Conservation (phyloP, 1,140 invertebrate species). For the Zaprionus taronus region DNA sequence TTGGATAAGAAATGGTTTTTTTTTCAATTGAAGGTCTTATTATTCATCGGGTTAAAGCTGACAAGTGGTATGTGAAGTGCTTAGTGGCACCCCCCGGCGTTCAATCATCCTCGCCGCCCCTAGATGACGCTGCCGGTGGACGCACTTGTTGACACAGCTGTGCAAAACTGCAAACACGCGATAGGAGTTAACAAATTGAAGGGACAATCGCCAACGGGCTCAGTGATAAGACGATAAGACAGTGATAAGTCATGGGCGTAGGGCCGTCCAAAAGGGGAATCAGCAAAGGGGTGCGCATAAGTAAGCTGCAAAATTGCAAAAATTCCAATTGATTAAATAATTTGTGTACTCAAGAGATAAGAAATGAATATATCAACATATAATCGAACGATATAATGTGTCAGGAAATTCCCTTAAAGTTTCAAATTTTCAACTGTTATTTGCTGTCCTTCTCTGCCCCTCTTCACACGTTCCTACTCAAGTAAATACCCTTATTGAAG, state of each 20-base stretch:
- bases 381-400: background rate
- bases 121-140: background rate
- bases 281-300: background rate
- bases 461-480: background rate
- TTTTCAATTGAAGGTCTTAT: background rate
- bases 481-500: background rate
- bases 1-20: background rate
- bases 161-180: slow-evolving; percentile 9
- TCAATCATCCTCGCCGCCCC: background rate
- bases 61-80: background rate
- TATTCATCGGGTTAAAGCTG: background rate
- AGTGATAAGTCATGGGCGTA: background rate
- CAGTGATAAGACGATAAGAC: slow-evolving; percentile 42
- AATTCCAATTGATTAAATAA: background rate
- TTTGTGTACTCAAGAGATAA: background rate
- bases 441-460: background rate
- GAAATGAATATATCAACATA: background rate
- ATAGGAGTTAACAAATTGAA: slow-evolving; percentile 21
- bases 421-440: background rate
- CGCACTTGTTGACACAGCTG: slow-evolving; percentile 40
- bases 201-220: slow-evolving; percentile 13
- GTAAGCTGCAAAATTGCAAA: background rate
- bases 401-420: background rate
- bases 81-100: background rate
- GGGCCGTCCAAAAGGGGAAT: background rate